A percentile compares a stretch with the other conserved stretches of the same genome.
Evolutionary conservation across 2,113 vertebrate species (phyloP).

Genomic region (Diadophis punctatus): DNA sequence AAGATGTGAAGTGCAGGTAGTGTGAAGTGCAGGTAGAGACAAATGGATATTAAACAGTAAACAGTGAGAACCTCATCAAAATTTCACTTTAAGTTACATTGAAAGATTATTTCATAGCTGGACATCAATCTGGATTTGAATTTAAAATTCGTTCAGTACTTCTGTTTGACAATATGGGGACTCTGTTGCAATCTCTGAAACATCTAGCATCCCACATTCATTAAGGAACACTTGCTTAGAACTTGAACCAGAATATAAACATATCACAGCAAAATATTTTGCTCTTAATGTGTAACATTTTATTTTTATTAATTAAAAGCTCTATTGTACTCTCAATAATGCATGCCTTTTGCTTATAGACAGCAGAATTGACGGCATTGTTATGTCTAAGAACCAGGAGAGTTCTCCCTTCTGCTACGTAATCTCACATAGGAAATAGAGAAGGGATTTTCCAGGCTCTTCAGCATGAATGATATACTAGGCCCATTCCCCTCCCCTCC

Average conservation of each 20-base stretch:
- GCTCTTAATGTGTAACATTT: not conserved
- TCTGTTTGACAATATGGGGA: not conserved
- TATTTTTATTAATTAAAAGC: not conserved
- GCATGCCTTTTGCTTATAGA: not conserved
- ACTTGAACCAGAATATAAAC: not conserved
- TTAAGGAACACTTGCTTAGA: not conserved
- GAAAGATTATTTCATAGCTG: not conserved
- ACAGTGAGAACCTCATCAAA: not conserved
- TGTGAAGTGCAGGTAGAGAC: not conserved
- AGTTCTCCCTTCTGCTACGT: not conserved
- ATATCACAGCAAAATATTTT: not conserved
- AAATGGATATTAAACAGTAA: not conserved
- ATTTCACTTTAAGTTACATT: not conserved
- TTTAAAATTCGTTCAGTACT: not conserved
- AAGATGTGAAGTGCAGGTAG: not conserved
- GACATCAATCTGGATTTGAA: not conserved
- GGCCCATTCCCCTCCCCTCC: not conserved
- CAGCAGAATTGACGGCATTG: not conserved
- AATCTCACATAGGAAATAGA: not conserved
- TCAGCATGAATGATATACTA: not conserved
- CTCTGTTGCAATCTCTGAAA: not conserved
- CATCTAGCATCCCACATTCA: not conserved
- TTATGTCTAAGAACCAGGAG: not conserved
- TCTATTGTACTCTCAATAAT: not conserved
- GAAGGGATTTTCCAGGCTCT: conserved; percentile 10